Evolutionary conservation across 2,888 invertebrate genomes (phyloP), one percentile per base, ranked within the genome.

Genomic region (Hemaris fuciformis): DNA sequence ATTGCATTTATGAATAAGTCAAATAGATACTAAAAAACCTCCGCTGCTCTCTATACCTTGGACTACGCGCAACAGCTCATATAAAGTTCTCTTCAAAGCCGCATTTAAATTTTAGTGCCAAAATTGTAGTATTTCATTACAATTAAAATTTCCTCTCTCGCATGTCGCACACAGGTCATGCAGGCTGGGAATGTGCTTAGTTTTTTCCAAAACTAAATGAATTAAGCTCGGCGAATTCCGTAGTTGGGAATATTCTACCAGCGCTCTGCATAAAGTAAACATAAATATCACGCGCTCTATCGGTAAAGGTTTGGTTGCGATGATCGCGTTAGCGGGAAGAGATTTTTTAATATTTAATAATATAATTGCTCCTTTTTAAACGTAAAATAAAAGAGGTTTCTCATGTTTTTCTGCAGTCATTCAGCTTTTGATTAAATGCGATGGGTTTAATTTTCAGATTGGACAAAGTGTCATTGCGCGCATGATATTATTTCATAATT

Each of bases 171-270:
- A 6, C 20, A 20, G 59, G 48, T 34, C 62, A 45, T 65, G 25
- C 60, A 20, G 42, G 23, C 2, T 38, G 22, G 56, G 34, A 58
- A 57, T 62, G 31, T 57, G 75, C 70, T 80, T 76, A 81, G 81
- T 83, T 87, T 85, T 81, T 79, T 75, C 79, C 77, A 79, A n/a
- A 70, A 72, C 73, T 83, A 86, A 89, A 86, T 85, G 83, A 87
- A 86, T 87, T 84, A 83, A 81, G 72, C 77, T 64, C 67, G 63
- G 74, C 71, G 78, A 82, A 85, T 81, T 82, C 78, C 73, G 68
- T 62, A 68, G 77, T 72, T 70, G 75, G 77, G 82, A 81, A 84
- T 82, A 83, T 85, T 77, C 79, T 71, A 73, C 73, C 74, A 76
- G 76, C 75, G 72, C 71, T 74, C 77, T 78, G 84, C 79, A 86